phyloP scores from a whole-genome alignment of 1,140 invertebrate species.

The Mesaphorura yosii region DNA sequence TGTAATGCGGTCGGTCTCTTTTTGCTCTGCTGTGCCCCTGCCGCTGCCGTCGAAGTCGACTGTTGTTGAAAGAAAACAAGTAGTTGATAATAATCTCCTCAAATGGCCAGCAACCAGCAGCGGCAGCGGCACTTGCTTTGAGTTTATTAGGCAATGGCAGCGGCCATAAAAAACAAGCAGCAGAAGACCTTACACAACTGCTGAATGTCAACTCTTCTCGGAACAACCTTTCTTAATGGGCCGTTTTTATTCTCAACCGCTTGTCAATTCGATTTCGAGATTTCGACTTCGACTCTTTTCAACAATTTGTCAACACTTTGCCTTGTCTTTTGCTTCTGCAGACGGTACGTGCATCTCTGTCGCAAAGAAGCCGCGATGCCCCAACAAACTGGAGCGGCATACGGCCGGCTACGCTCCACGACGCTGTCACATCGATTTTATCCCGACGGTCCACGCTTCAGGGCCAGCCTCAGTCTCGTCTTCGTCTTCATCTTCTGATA shows the following conservation, averaged over 20 bases:
- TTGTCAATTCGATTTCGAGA: neutral
- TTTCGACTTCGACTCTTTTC: neutral
- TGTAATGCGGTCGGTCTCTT: neutral
- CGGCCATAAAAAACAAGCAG: too few relatives aligned
- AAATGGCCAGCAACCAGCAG: too few relatives aligned
- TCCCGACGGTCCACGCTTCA: constrained; percentile 22
- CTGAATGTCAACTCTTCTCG: too few relatives aligned
- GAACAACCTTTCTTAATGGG: too few relatives aligned
- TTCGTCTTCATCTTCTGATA: neutral
- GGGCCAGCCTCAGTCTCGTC: constrained; percentile 3
- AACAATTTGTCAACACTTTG: neutral
- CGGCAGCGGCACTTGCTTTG: too few relatives aligned
- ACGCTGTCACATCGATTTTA: constrained; percentile 28
- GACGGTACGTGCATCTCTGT: constrained; percentile 28
- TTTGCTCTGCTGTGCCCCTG: neutral
- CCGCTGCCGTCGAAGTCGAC: neutral
- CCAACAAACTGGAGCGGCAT: constrained; percentile 23
- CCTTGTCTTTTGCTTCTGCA: too few relatives aligned
- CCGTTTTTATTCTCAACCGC: too few relatives aligned
- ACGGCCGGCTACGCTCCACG: constrained; percentile 11
- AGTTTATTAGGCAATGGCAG: too few relatives aligned
- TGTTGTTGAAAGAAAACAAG: too few relatives aligned
- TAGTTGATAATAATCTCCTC: too few relatives aligned
- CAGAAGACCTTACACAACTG: too few relatives aligned
- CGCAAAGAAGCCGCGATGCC: constrained; percentile 27